Evolutionary conservation across 2,888 invertebrate species (phyloP).

Genomic region (Synergus itoensis): DNA sequence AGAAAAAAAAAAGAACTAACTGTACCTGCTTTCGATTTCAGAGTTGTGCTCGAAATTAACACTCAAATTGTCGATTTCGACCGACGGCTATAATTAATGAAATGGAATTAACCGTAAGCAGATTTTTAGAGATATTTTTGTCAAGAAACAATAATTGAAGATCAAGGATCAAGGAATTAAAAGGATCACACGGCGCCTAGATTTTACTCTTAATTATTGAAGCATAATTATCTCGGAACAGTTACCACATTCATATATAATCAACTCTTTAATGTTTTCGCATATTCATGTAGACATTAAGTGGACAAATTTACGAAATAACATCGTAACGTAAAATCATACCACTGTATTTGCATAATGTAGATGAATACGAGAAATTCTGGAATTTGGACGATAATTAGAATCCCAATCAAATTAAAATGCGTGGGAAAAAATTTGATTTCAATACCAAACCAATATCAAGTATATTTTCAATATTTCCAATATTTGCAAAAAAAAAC

Average conservation of each 20-base stretch:
- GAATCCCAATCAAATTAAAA: constrained; percentile 3
- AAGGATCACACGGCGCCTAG: neutral
- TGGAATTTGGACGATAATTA: neutral
- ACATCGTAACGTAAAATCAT: neutral
- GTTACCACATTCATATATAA: neutral
- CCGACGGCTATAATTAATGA: neutral
- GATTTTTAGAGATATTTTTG: neutral
- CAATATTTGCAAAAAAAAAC: too few relatives aligned
- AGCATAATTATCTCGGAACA: neutral
- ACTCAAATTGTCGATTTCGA: neutral
- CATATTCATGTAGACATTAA: constrained; percentile 3
- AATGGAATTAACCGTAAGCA: neutral
- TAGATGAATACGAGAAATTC: neutral
- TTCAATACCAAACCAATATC: neutral
- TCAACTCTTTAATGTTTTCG: too few relatives aligned
- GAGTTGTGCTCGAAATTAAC: constrained; percentile 73
- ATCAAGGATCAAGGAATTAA: neutral
- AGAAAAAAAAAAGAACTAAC: neutral
- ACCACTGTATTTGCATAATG: neutral
- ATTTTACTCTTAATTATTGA: neutral
- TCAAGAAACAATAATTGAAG: neutral
- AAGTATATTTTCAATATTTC: too few relatives aligned
- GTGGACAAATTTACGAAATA: neutral
- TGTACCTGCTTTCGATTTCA: constrained; percentile 2
- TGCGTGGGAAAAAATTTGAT: neutral